These are phyloP conservation scores for Phymatocera aterrima DNA, from an alignment of 2,888 invertebrate genomes.

Conservation along the genomic window DNA sequence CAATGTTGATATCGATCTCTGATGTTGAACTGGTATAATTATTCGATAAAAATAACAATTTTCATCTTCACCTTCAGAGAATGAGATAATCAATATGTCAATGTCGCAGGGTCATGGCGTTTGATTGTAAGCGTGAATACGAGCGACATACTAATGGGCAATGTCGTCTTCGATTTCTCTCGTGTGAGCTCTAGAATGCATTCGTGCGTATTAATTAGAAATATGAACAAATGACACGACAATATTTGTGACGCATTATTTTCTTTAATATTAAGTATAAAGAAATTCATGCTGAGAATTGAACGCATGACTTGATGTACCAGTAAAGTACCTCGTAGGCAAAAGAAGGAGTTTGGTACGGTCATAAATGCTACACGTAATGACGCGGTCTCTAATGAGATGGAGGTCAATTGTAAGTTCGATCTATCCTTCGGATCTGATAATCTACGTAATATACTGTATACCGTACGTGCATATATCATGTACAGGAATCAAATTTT, in stretches of 20 bases:
- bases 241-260: not conserved
- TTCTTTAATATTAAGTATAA: not conserved
- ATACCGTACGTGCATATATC: not conserved
- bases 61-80: not conserved
- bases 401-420: no score
- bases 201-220: slow-evolving; percentile 17
- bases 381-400: no score
- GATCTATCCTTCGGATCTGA: no score
- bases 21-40: not conserved
- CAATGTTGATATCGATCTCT: not conserved
- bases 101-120: slow-evolving; percentile 1
- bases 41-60: not conserved
- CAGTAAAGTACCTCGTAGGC: not conserved
- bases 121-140: not conserved
- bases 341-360: not conserved
- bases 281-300: slow-evolving; percentile 13
- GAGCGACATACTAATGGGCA: slow-evolving; percentile 3
- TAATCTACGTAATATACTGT: not conserved
- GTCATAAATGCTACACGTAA: not conserved
- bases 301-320: not conserved
- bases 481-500: not conserved
- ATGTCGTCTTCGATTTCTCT: slow-evolving; percentile 5
- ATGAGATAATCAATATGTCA: not conserved
- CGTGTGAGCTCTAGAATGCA: not conserved
- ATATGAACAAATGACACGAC: not conserved